phyloP scores from a whole-genome alignment of 2,113 vertebrate genomes.

The Cheirogaleus medius region DNA sequence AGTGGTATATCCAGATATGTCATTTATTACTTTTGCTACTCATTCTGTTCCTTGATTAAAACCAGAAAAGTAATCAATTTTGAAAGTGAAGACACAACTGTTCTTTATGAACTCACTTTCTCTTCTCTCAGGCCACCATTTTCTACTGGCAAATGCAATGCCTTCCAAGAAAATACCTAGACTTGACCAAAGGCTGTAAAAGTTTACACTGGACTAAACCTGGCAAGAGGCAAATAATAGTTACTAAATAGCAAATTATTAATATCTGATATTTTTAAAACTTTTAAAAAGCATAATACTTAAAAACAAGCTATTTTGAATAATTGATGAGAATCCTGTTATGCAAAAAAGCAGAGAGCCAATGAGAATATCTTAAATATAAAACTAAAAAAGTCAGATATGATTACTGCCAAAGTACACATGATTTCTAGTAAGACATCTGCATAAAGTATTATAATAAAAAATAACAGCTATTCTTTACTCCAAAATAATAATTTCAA shows the following conservation, averaged over 20 bases:
- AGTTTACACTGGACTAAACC: not conserved
- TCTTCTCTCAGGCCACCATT: not conserved
- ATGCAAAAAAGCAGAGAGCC: not conserved
- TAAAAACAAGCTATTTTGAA: not conserved
- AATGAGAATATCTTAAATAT: not conserved
- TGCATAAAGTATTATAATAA: not conserved
- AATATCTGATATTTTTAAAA: not conserved
- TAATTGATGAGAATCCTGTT: not conserved
- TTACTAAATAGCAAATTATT: not conserved
- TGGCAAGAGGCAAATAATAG: not conserved
- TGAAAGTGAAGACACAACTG: not conserved
- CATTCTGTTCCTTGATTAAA: not conserved
- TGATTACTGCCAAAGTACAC: not conserved
- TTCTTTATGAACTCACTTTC: conserved; percentile 8
- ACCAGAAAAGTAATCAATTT: not conserved
- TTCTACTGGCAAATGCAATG: not conserved
- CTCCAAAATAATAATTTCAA: conserved; percentile 27
- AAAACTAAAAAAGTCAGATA: not conserved
- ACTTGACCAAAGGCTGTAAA: not conserved
- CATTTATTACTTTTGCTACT: not conserved
- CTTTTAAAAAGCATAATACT: not conserved
- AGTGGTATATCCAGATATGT: not conserved
- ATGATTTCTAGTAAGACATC: not conserved
- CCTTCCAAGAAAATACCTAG: not conserved
- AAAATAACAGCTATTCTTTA: conserved; percentile 6